These are phyloP conservation scores for Oncorhynchus gorbuscha DNA, from an alignment of 2,113 vertebrate species.

Conservation along the genomic window DNA sequence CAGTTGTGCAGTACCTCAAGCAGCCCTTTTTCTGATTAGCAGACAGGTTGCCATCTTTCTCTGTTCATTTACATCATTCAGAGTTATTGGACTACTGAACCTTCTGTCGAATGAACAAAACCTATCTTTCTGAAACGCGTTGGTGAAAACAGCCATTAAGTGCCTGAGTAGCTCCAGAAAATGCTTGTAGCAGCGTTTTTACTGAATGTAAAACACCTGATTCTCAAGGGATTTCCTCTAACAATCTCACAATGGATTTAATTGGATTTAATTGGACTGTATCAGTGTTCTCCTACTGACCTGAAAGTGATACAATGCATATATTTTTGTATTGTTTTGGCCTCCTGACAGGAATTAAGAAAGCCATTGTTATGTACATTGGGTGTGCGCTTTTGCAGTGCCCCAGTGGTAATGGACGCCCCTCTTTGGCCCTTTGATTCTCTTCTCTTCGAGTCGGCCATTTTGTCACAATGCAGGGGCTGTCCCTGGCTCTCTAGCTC, in stretches of 20 bases:
- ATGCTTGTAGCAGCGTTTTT: neutral
- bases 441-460: neutral
- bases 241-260: neutral
- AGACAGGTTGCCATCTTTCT: neutral
- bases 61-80: neutral
- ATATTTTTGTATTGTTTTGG: too few relatives aligned
- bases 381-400: neutral
- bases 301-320: neutral
- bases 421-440: neutral
- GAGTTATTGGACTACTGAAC: neutral
- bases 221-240: neutral
- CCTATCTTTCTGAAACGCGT: neutral
- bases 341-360: neutral
- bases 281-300: neutral
- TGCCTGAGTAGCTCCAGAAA: neutral
- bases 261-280: neutral
- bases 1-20: too few relatives aligned
- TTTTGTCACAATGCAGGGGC: neutral
- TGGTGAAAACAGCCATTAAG: neutral
- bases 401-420: neutral
- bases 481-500: neutral
- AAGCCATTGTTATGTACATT: neutral
- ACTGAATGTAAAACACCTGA: neutral
- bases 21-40: neutral
- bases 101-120: conserved; percentile 5